Evolutionary conservation across 2,797 vertebrate species (phyloP), one percentile per base, ranked within the genome.

Genomic region (Sebastes aleutianus): DNA sequence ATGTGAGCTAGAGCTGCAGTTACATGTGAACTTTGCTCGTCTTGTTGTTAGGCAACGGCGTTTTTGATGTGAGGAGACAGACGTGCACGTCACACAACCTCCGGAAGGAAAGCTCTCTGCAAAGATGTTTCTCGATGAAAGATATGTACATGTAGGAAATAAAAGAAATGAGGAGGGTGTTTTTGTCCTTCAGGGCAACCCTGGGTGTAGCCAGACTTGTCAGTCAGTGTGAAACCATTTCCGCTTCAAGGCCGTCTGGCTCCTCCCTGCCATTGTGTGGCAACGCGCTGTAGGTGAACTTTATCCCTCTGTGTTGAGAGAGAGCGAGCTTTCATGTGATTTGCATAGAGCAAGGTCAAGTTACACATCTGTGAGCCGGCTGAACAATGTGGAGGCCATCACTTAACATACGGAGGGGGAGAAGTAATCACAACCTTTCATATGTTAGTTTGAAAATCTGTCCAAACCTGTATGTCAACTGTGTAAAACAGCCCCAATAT

Each of bases 161-260:
- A 82, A 65, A 77, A 78, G 73, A 74, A 68, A 61, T 27, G 56
- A 74, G 22, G 54, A 6, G 71, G 16, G 65, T 9, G 67, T 24
- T 71, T 71, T 47, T 80, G 88, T 88, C 88, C 89, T 91, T 89
- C 82, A 88, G 89, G 88, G 83, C 75, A 88, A 87, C 87, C 84
- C 88, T 82, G 92, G 90, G 92, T 88, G 89, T 83, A 87, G 61
- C 84, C 88, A 86, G 87, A 88, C 81, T 69, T 89, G 90, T 91
- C 92, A 92, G 88, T 87, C 87, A 75, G 82, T 81, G 89, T 79
- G 88, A 93, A 90, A 91, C 79, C 89, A 82, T 92, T 94, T 95
- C 93, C 91, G 82, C 92, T 87, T 88, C 87, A 88, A 91, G 92
- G 90, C 88, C 78, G 92, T 92, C 93, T 94, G 90, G 83, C 89